phyloP scores from a whole-genome alignment of 2,113 vertebrate genomes.

The Alethe castanea region DNA sequence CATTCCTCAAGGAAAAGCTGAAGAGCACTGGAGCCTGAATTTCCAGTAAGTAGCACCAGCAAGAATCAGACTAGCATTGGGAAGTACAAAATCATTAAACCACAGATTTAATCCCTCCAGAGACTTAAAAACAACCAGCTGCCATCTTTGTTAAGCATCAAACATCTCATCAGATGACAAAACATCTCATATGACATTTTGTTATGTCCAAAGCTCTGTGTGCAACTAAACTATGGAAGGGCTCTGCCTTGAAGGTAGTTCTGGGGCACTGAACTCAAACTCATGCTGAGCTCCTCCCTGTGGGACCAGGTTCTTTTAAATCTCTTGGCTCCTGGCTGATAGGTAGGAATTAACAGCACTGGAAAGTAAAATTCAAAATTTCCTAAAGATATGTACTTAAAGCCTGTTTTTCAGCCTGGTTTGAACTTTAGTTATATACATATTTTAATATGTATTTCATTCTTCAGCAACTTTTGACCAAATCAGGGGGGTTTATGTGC shows the following conservation, averaged over 20 bases:
- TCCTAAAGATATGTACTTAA: not conserved
- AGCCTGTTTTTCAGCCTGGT: not conserved
- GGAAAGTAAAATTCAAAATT: not conserved
- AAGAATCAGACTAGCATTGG: not conserved
- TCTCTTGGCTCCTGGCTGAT: not conserved
- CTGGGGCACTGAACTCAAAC: not conserved
- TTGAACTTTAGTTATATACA: not conserved
- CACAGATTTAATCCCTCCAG: not conserved
- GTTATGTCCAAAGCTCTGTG: not conserved
- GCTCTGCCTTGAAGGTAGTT: not conserved
- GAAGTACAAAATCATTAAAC: not conserved
- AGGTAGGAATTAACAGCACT: not conserved
- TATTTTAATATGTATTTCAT: not conserved
- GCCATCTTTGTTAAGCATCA: not conserved
- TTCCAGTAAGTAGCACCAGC: not conserved
- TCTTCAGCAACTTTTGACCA: not conserved
- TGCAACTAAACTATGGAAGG: not conserved
- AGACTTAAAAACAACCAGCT: not conserved
- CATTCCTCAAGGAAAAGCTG: not conserved
- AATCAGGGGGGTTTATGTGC: not conserved
- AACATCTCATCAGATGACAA: not conserved
- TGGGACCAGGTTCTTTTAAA: not conserved
- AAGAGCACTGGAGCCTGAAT: not conserved
- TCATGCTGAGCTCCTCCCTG: not conserved
- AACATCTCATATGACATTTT: not conserved